Evolutionary conservation across 2,797 vertebrate species (phyloP).

Genomic region (Hydrophis major): DNA sequence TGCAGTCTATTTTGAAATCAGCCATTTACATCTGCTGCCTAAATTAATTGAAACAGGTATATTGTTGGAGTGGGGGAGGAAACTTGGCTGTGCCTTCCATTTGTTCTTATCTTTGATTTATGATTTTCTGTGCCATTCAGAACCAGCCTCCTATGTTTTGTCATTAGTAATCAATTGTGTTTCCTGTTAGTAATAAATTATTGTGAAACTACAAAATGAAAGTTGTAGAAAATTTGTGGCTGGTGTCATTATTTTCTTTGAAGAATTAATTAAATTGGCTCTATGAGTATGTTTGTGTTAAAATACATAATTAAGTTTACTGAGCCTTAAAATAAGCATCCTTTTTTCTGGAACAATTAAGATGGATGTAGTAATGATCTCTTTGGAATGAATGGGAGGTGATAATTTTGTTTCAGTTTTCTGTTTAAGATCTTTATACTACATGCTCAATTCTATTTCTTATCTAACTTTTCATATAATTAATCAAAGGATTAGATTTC

Average conservation of each 20-base stretch:
- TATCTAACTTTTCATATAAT: background rate
- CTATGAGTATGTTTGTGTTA: background rate
- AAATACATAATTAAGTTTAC: constrained; percentile 7
- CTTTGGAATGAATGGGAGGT: constrained; percentile 43
- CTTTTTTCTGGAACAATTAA: constrained; percentile 53
- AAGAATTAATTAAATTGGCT: background rate
- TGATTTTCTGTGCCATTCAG: constrained; percentile 2
- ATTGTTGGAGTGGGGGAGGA: background rate
- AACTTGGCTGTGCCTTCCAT: background rate
- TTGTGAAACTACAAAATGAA: background rate
- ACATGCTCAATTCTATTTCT: accelerated
- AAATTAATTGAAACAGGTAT: constrained; percentile 7
- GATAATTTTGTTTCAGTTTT: constrained; percentile 12
- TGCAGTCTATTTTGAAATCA: constrained; percentile 4
- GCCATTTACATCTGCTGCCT: constrained; percentile 19
- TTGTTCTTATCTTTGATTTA: background rate
- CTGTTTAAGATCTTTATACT: background rate
- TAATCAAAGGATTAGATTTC: constrained; percentile 9
- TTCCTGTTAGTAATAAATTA: background rate
- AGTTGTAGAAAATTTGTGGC: background rate
- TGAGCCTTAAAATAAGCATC: constrained; percentile 3
- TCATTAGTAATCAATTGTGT: background rate
- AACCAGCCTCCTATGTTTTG: constrained; percentile 21
- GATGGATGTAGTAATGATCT: constrained; percentile 57
- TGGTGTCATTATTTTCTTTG: constrained; percentile 3